Percentiles rank a stretch among this genome's conserved stretches.
Evolutionary conservation across 2,797 vertebrate genomes (phyloP).

Genomic region (Spinus pinus): DNA sequence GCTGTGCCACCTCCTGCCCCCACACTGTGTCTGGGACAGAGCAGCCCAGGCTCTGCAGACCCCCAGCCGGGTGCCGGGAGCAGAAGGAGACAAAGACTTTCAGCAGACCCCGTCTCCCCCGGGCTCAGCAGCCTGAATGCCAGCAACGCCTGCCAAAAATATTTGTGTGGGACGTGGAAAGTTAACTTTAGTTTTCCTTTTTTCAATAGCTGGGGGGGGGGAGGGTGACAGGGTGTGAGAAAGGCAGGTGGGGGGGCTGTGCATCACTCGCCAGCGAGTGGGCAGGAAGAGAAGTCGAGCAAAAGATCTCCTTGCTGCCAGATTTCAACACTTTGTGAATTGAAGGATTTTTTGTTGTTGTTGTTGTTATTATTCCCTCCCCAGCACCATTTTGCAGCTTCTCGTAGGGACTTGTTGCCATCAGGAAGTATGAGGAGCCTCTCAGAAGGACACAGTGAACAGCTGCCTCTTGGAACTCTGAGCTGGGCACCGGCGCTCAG

Average conservation of each 20-base stretch:
- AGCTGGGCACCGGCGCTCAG: rapidly evolving
- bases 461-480: not conserved
- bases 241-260: constrained; percentile 18
- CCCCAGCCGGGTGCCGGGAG: not conserved
- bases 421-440: rapidly evolving
- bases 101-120: constrained; percentile 34
- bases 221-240: constrained; percentile 23
- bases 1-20: not conserved
- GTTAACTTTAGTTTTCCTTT: constrained; percentile 76
- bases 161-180: constrained; percentile 78
- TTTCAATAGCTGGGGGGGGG: not conserved
- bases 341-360: not conserved
- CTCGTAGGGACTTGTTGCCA: rapidly evolving
- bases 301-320: not conserved
- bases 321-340: constrained; percentile 9
- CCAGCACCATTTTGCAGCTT: not conserved
- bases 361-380: not conserved
- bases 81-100: constrained; percentile 16
- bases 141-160: constrained; percentile 72
- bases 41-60: rapidly evolving
- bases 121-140: constrained; percentile 54
- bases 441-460: rapidly evolving
- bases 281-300: constrained; percentile 7
- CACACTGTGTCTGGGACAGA: rapidly evolving
- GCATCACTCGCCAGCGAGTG: constrained; percentile 52